Base-by-base conservation (phyloP, 2,888 invertebrate genomes). In the Neoaliturus tenellus region DNA sequence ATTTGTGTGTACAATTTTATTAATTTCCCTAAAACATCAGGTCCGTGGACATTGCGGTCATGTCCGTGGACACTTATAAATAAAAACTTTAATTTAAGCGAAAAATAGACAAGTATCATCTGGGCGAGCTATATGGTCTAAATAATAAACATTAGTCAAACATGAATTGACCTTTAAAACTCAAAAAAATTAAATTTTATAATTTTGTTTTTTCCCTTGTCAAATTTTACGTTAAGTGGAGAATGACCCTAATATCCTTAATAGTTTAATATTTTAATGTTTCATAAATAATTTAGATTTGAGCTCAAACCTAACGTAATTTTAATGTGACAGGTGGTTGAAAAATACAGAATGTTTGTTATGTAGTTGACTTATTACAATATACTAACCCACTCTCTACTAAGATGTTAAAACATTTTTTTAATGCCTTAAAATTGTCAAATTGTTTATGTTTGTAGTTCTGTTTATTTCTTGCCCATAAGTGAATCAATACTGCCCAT, bases 1-100 rank as follows among this genome's bases (percentile, higher is more conserved):
- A 69, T 12, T 69, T 69, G n/a, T 69, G 25, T 69, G 69, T 69
- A 69, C 69, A 69, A 17, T 69, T 69, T 69, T 69, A 69, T 69
- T 69, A 69, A 69, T 69, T 69, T 69, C 25, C 69, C 69, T 69
- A 23, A 8, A 69, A 69, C 62, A 69, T 33, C 69, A 69, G 4
- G 69, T 69, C 69, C 25, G 33, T 69, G 69, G 69, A 33, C 69
- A 69, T 23, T 69, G 31, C 33, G 33, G 69, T 69, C 69, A 69
- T 69, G 69, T 69, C 69, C 69, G 25, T 69, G 69, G 69, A 69
- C 33, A 69, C 69, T 25, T 4, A 23, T 10, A 69, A 69, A 69
- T 31, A 8, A 69, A 69, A 69, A 69, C 8, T 23, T 69, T 55
- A 55, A 55, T 55, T 55, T 55, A 55, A 55, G 55, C 55, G 6